Evolutionary conservation across 2,797 vertebrate species (phyloP).

Genomic region (Pseudotriccus pelzelni): DNA sequence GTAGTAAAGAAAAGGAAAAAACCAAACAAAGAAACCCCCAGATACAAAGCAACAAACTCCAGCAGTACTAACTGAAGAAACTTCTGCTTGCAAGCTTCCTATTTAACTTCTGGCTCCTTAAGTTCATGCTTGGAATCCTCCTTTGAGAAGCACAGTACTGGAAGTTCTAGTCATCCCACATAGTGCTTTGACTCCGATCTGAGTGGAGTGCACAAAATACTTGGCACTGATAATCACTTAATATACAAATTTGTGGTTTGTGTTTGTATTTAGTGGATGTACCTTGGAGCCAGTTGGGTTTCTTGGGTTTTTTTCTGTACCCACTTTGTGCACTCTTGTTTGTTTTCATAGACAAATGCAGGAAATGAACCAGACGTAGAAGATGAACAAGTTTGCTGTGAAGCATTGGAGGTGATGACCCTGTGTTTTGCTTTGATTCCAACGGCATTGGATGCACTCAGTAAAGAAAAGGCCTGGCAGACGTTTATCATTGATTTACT

Average conservation of each 20-base stretch:
- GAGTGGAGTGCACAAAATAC: neutral
- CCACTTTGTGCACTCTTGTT: neutral
- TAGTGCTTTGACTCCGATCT: neutral
- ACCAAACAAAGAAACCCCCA: neutral
- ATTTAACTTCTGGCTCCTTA: neutral
- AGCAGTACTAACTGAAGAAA: neutral
- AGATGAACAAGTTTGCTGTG: slow-evolving; percentile 98
- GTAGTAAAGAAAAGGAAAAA: neutral
- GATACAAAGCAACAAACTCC: neutral
- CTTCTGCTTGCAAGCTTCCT: neutral
- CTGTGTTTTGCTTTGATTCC: slow-evolving; percentile 98
- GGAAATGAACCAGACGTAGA: slow-evolving; percentile 94
- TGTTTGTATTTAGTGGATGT: neutral
- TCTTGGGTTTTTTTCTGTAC: neutral
- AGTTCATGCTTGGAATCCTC: neutral
- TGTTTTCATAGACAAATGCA: slow-evolving; percentile 88
- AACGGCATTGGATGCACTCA: slow-evolving; percentile 94
- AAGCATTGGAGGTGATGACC: slow-evolving; percentile 98
- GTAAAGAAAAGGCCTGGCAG: slow-evolving; percentile 99
- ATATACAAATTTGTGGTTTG: neutral
- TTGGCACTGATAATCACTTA: neutral
- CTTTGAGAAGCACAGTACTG: neutral
- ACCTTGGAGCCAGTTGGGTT: neutral
- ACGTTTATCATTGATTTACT: slow-evolving; percentile 98
- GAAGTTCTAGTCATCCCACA: neutral